Base-by-base conservation (phyloP, 64 coral and sea anemone species). In the Porites australiensis region DNA sequence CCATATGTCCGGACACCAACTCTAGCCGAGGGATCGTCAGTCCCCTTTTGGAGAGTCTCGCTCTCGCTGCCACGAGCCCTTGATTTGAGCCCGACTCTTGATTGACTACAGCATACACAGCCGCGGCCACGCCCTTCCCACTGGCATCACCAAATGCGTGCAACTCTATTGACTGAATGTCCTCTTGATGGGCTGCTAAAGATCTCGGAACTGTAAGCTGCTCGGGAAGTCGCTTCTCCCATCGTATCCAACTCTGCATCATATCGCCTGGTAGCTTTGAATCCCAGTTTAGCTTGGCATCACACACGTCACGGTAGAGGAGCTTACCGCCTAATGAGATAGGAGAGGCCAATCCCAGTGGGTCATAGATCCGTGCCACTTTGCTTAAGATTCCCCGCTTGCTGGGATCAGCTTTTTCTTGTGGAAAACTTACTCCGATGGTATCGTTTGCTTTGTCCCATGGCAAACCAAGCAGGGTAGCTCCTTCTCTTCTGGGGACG, bases 381-480 rank as follows among this genome's bases (percentile, higher is more conserved):
- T 50, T 50, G 12, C 58, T 22, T 3, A 84, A 58, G 27, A 84
- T 65, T 4, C 52, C 61, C 44, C 81, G 22, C 81, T 67, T 84
- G 44, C 18, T 84, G 4, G 52, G 10, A 4, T 62, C 57, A 22
- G 18, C 57, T 57, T 52, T 7, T 67, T n/a, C 16, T 18, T 43
- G 16, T 8, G 81, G 81, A 67, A 84, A 84, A 3, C 55, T 58
- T 6, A 84, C 81, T 63, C 21, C 16, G 5, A 82, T 47, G 6
- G 15, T 59, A 61, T 84, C 81, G 27, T 84, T 46, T 2, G 16
- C 20, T 71, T 92, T 85, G 44, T 85, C 51, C 70, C 79, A 85
- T 14, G 53, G 52, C 1, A 84, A 15, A 1, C 90, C 90, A 43
- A 92, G 27, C 54, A 85, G 3, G n/a, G n/a, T n/a, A 13, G 79